A percentile compares a stretch with the other conserved stretches of the same genome.
These are phyloP conservation scores for Pelusios castaneus DNA, from an alignment of 2,113 vertebrate genomes.

Conservation along the genomic window DNA sequence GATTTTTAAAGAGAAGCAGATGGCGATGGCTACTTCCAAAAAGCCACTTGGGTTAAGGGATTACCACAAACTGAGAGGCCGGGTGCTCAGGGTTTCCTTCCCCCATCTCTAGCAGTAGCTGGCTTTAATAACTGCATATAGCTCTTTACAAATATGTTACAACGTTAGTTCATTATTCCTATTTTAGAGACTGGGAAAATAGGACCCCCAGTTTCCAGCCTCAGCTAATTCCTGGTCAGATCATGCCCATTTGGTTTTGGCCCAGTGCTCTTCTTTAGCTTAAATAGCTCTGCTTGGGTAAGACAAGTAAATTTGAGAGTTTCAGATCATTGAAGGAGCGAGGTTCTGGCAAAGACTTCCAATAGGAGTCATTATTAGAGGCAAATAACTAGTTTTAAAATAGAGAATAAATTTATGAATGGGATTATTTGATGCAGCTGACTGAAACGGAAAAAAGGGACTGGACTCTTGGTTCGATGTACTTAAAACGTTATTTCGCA, in stretches of 20 bases:
- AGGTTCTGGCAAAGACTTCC: not conserved
- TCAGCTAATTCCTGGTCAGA: not conserved
- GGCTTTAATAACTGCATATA: not conserved
- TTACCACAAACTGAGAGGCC: fast-evolving
- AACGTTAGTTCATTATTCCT: not conserved
- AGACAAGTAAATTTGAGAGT: not conserved
- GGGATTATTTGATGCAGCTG: not conserved
- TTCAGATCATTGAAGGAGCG: not conserved
- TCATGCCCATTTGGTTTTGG: not conserved
- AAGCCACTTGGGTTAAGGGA: not conserved
- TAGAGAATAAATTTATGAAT: not conserved
- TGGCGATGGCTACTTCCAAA: fast-evolving
- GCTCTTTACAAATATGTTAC: not conserved
- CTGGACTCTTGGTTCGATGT: not conserved
- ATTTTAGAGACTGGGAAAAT: not conserved
- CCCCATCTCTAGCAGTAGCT: not conserved
- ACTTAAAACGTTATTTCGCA: not conserved
- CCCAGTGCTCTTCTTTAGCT: not conserved
- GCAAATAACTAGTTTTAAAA: not conserved
- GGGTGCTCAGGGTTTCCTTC: not conserved
- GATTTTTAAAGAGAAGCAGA: not conserved
- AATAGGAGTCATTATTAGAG: not conserved
- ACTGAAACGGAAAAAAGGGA: not conserved
- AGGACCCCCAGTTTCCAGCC: not conserved
- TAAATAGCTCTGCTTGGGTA: not conserved